Conservation (phyloP, 2,113 vertebrate genomes). For the Tyrannus savana region DNA sequence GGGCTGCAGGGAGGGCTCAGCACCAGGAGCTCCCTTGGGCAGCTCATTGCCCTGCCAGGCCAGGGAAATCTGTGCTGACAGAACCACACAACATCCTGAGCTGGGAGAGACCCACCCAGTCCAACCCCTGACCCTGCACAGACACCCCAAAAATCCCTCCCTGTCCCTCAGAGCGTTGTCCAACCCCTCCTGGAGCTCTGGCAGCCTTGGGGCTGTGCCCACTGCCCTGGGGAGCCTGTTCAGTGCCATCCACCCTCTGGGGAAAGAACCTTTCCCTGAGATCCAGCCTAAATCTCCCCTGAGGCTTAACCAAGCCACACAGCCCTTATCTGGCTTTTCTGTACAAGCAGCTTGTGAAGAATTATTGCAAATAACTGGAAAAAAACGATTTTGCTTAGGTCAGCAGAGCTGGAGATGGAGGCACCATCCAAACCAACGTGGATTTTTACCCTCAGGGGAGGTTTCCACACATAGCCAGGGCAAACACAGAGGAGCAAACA, state of each 20-base stretch:
- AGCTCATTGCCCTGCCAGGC: not conserved
- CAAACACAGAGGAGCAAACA: not conserved
- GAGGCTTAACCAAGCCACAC: not conserved
- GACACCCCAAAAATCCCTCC: not conserved
- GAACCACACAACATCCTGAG: not conserved
- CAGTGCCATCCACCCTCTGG: not conserved
- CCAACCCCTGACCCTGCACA: not conserved
- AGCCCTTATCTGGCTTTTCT: not conserved
- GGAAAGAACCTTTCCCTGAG: not conserved
- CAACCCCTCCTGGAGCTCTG: not conserved
- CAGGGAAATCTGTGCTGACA: not conserved
- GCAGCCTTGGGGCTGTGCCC: not conserved
- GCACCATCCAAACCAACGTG: accelerated
- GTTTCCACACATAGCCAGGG: not conserved
- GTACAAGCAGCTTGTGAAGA: not conserved
- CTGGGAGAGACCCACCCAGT: not conserved
- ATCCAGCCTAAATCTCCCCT: not conserved
- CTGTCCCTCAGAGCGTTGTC: not conserved
- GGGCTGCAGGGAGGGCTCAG: not conserved
- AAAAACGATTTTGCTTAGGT: not conserved
- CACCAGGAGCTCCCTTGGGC: not conserved
- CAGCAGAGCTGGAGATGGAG: not conserved
- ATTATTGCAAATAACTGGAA: not conserved
- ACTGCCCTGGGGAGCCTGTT: not conserved
- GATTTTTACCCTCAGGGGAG: not conserved